Conservation (phyloP, 2,797 vertebrate genomes). For the Halcyon badia region DNA sequence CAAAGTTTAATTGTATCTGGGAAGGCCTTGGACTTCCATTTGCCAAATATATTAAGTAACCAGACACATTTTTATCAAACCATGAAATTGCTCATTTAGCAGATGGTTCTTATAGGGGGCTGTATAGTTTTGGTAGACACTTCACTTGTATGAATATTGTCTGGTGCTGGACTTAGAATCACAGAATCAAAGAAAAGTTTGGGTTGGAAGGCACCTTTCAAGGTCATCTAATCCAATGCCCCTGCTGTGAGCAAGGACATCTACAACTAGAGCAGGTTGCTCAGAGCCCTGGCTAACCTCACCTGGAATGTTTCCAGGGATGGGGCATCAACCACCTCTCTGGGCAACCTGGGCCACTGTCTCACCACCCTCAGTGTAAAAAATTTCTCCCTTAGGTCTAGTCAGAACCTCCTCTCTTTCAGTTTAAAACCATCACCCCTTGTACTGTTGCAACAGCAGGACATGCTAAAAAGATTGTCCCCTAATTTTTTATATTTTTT, state of each 20-base stretch:
- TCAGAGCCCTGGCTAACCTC: background rate
- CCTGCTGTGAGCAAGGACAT: background rate
- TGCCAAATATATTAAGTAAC: background rate
- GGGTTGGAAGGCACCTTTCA: background rate
- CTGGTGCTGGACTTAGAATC: background rate
- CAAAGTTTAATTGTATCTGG: background rate
- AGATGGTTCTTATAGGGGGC: background rate
- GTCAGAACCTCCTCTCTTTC: background rate
- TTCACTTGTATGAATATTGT: background rate
- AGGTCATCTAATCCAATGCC: background rate
- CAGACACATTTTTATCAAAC: background rate
- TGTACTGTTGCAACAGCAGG: background rate
- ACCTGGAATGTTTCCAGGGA: background rate
- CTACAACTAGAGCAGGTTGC: background rate
- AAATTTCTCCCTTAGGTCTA: background rate
- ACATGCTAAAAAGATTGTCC: background rate
- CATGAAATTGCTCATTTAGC: background rate
- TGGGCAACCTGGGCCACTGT: background rate
- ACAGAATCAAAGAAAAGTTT: background rate
- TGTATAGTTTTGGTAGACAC: background rate
- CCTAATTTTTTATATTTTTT: background rate
- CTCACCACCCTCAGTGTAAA: background rate
- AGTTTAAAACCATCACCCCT: background rate
- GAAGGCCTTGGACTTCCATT: background rate
- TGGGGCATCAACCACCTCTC: background rate